Evolutionary conservation across 1,140 invertebrate species (phyloP).

Genomic region (silkworm (Bombyx mori)): DNA sequence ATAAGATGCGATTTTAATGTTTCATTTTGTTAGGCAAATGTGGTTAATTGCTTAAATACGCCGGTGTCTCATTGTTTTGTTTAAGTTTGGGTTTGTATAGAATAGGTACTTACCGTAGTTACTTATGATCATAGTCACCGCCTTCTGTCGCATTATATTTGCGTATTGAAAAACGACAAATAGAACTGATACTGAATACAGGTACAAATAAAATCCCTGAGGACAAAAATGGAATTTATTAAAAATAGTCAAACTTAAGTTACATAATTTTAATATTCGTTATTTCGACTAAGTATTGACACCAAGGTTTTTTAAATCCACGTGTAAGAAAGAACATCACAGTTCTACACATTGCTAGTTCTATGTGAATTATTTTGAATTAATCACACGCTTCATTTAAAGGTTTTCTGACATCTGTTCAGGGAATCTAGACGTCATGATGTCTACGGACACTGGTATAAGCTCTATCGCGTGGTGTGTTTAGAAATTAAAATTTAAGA

Average conservation of each 20-base stretch:
- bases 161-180: slow-evolving; percentile 89
- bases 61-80: slow-evolving; percentile 20
- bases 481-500: too few species aligned
- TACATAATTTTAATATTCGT: too few species aligned
- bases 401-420: too few species aligned
- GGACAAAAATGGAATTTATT: slow-evolving; percentile 33
- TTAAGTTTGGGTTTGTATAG: slow-evolving; percentile 12
- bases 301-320: too few species aligned
- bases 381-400: too few species aligned
- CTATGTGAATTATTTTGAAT: too few species aligned
- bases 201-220: slow-evolving; percentile 88
- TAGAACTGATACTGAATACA: slow-evolving; percentile 82
- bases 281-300: too few species aligned
- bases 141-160: slow-evolving; percentile 69
- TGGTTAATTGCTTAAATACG: slow-evolving; percentile 49
- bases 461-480: too few species aligned
- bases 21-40: slow-evolving; percentile 64
- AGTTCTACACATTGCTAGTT: too few species aligned
- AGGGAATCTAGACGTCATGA: too few species aligned
- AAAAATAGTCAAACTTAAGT: neutral
- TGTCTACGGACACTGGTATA: too few species aligned
- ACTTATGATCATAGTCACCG: slow-evolving; percentile 52
- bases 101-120: slow-evolving; percentile 42
- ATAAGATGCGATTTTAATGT: slow-evolving; percentile 69
- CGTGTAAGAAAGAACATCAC: too few species aligned